These are phyloP conservation scores for Crioceris asparagi DNA, from an alignment of 2,888 invertebrate species.

Conservation along the genomic window DNA sequence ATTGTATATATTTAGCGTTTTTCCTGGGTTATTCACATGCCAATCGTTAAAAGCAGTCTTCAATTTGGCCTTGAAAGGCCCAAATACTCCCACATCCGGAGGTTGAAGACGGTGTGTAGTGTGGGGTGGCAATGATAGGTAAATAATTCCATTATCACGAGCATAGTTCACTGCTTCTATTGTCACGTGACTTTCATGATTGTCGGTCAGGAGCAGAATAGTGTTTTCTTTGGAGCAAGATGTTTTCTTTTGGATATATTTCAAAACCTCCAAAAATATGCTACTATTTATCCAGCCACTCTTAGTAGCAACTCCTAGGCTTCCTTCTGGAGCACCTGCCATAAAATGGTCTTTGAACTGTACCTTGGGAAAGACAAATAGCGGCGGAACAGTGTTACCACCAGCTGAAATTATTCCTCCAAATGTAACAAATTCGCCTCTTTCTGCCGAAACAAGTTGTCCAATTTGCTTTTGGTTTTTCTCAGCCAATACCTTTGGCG, in stretches of 20 bases:
- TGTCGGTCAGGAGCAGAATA: constrained; percentile 8
- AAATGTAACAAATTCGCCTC: constrained; percentile 12
- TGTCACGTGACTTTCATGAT: constrained; percentile 9
- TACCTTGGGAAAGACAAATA: neutral
- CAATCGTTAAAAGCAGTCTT: neutral
- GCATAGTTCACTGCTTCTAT: constrained; percentile 18
- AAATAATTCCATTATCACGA: constrained; percentile 26
- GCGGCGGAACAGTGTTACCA: constrained; percentile 10
- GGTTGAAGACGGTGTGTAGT: neutral
- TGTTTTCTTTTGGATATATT: constrained; percentile 11
- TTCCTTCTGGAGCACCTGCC: neutral
- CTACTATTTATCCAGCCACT: constrained; percentile 13
- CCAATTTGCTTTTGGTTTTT: constrained; percentile 14
- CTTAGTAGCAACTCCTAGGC: constrained; percentile 8
- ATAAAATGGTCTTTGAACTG: neutral
- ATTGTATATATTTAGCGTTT: neutral
- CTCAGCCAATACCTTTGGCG: constrained; percentile 10
- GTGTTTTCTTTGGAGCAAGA: constrained; percentile 3
- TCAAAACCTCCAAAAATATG: constrained; percentile 3
- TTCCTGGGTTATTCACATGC: neutral
- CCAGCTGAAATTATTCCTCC: constrained; percentile 12
- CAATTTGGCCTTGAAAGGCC: neutral
- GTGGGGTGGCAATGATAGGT: constrained; percentile 26
- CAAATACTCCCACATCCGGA: neutral
- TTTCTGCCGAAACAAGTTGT: constrained; percentile 6